These are phyloP conservation scores for Florisuga fusca DNA, from an alignment of 2,797 vertebrate species.

Conservation along the genomic window DNA sequence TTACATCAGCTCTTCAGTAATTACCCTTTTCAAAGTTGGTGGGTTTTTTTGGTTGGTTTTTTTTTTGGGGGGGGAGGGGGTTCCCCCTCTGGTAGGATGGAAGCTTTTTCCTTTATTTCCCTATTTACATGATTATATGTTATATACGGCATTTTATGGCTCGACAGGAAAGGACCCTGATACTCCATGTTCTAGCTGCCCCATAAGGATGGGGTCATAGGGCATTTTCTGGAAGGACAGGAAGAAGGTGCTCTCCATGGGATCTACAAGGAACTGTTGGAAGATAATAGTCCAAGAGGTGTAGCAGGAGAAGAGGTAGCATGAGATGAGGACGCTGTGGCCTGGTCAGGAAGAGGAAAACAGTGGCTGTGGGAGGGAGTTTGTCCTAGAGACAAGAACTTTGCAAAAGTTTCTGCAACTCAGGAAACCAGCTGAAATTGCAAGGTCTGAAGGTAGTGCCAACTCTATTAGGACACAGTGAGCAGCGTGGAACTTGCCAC, in stretches of 20 bases:
- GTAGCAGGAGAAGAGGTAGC: not conserved
- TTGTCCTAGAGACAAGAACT: not conserved
- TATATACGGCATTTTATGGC: not conserved
- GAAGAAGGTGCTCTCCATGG: not conserved
- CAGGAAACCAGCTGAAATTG: not conserved
- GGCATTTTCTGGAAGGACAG: not conserved
- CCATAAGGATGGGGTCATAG: not conserved
- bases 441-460: not conserved
- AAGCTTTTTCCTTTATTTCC: not conserved
- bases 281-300: not conserved
- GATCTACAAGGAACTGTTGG: rapidly evolving
- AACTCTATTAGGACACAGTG: not conserved
- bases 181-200: not conserved
- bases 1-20: not conserved
- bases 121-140: not conserved
- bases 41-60: too few species aligned
- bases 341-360: not conserved
- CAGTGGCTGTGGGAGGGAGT: not conserved
- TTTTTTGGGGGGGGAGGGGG: too few species aligned
- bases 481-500: not conserved
- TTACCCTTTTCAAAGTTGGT: not conserved
- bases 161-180: not conserved
- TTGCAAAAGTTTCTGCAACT: not conserved
- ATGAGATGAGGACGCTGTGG: not conserved
- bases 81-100: not conserved